These are phyloP conservation scores for Papilio aristodemus DNA, from an alignment of 1,140 invertebrate genomes.

Conservation along the genomic window DNA sequence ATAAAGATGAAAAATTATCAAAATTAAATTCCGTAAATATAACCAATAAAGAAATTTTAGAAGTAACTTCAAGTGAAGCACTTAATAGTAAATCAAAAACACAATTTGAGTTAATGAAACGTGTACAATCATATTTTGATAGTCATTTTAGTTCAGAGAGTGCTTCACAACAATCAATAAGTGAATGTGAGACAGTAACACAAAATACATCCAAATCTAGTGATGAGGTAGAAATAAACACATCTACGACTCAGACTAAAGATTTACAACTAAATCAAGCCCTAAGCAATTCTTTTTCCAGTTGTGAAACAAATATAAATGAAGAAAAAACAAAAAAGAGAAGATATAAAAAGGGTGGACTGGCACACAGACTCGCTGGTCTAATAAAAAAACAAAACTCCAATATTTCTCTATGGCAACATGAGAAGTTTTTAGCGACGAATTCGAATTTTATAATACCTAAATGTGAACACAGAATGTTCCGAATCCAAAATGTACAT, in stretches of 20 bases:
- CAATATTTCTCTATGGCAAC: conserved; percentile 62
- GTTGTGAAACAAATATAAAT: conserved; percentile 34
- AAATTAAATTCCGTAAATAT: conserved; percentile 6
- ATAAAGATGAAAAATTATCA: neutral
- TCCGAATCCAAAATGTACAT: conserved; percentile 51
- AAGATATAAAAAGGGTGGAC: conserved; percentile 66
- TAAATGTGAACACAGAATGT: conserved; percentile 52
- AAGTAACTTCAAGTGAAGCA: neutral
- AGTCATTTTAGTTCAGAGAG: conserved; percentile 56
- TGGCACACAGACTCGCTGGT: conserved; percentile 52
- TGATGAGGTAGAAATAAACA: conserved; percentile 58
- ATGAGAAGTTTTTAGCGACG: conserved; percentile 64
- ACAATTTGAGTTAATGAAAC: conserved; percentile 46
- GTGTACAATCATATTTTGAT: conserved; percentile 62
- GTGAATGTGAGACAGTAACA: conserved; percentile 52
- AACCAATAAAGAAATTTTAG: neutral
- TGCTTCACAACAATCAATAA: conserved; percentile 59
- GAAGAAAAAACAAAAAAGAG: conserved; percentile 53
- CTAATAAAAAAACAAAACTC: conserved; percentile 68
- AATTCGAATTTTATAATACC: conserved; percentile 69
- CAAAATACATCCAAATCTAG: conserved; percentile 50
- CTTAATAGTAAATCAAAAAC: conserved; percentile 5
- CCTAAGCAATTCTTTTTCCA: conserved; percentile 37
- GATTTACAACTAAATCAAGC: conserved; percentile 34
- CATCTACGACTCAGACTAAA: conserved; percentile 41